These are phyloP conservation scores for Galagoides demidoff DNA, from an alignment of 2,797 vertebrate genomes.

Conservation along the genomic window DNA sequence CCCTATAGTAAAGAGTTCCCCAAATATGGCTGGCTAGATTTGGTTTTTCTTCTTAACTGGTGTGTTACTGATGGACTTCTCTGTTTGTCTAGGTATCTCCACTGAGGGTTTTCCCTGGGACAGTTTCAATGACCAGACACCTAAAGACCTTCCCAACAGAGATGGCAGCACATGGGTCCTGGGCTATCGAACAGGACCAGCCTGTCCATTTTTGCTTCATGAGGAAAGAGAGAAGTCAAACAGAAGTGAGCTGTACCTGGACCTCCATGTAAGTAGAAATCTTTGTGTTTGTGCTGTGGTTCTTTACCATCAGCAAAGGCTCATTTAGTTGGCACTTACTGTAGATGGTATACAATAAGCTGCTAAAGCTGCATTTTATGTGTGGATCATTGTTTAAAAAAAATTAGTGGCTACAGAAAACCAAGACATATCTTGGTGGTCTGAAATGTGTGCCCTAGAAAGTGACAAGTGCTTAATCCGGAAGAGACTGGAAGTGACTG, in stretches of 20 bases:
- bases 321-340: constrained; percentile 36
- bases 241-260: constrained; percentile 85
- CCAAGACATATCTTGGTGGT: background rate
- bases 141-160: constrained; percentile 80
- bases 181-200: constrained; percentile 81
- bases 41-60: background rate
- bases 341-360: background rate
- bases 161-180: constrained; percentile 83
- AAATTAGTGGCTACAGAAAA: background rate
- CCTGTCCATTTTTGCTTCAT: constrained; percentile 75
- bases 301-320: constrained; percentile 44
- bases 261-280: constrained; percentile 87
- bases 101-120: constrained; percentile 83
- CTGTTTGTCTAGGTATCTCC: constrained; percentile 77
- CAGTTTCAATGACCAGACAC: constrained; percentile 79
- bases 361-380: background rate
- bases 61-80: background rate
- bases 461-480: background rate
- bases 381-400: constrained; percentile 7
- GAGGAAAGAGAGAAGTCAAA: constrained; percentile 84
- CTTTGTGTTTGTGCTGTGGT: background rate
- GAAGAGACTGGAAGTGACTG: background rate
- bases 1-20: background rate
- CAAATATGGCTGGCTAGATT: background rate
- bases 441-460: background rate